A percentile compares a stretch with the other conserved stretches of the same genome.
Conservation (phyloP, 2,113 vertebrate species). For the Oplegnathus fasciatus region DNA sequence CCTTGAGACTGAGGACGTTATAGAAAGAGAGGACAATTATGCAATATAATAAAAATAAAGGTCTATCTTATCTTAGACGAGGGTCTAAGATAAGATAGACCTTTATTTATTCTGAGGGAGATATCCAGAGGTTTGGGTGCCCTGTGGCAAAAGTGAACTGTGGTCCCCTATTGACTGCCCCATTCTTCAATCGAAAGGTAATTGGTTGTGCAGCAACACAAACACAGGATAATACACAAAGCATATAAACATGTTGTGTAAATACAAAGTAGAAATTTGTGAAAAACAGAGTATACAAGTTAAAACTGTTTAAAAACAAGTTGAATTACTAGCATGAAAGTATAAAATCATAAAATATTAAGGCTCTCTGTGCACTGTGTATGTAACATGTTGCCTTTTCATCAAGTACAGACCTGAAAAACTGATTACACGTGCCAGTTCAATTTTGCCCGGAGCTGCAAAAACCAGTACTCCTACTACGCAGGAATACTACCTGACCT, state of each 20-base stretch:
- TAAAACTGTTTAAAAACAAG: neutral
- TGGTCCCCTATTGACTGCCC: too few species aligned
- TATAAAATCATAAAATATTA: neutral
- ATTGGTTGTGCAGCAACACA: neutral
- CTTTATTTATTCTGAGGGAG: too few species aligned
- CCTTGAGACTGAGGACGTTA: neutral
- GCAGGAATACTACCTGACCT: neutral
- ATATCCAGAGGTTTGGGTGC: too few species aligned
- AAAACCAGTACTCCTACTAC: too few species aligned
- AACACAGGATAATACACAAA: neutral
- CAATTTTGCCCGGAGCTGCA: neutral
- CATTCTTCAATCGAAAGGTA: neutral
- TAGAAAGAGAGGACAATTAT: neutral
- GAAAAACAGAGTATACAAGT: neutral
- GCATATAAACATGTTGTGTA: neutral
- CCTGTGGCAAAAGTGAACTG: neutral
- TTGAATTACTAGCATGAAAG: neutral
- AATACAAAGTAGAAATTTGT: neutral
- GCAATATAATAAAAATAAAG: too few species aligned
- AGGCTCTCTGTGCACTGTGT: neutral
- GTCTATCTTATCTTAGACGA: too few species aligned
- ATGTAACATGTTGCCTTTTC: neutral
- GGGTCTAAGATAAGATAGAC: too few species aligned
- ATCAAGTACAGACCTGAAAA: neutral
- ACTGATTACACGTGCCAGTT: neutral